phyloP scores from a whole-genome alignment of 2,888 invertebrate genomes.

The Actias luna region DNA sequence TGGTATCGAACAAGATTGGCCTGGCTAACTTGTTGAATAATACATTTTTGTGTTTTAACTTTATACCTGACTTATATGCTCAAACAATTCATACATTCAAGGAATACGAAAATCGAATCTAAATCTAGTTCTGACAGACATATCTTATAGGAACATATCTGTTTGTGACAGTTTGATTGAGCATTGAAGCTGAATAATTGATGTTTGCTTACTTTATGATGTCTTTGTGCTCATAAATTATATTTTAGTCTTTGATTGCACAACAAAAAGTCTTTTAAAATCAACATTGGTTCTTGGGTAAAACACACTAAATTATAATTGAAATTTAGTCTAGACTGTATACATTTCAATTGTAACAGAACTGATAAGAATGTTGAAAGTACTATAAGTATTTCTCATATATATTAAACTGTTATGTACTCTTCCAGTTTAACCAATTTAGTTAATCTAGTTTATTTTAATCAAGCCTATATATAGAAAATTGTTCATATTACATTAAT shows the following conservation, averaged over 20 bases:
- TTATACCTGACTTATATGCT: background rate
- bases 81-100: background rate
- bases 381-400: too few relatives aligned
- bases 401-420: too few relatives aligned
- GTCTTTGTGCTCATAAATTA: background rate
- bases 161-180: conserved; percentile 4
- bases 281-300: background rate
- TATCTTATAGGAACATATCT: background rate
- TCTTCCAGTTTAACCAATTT: too few relatives aligned
- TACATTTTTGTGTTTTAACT: background rate
- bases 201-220: conserved; percentile 10
- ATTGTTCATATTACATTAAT: too few relatives aligned
- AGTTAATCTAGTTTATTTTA: too few relatives aligned
- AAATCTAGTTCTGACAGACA: background rate
- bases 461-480: background rate
- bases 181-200: conserved; percentile 7
- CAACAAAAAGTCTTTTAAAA: background rate
- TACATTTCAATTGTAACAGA: too few relatives aligned
- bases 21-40: too few relatives aligned
- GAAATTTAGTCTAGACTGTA: background rate
- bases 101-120: background rate
- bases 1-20: too few relatives aligned
- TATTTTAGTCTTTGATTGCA: background rate
- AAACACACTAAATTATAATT: background rate
- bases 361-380: too few relatives aligned